These are phyloP conservation scores for Taphrorychus bicolor DNA, from an alignment of 2,888 invertebrate genomes.

Conservation along the genomic window DNA sequence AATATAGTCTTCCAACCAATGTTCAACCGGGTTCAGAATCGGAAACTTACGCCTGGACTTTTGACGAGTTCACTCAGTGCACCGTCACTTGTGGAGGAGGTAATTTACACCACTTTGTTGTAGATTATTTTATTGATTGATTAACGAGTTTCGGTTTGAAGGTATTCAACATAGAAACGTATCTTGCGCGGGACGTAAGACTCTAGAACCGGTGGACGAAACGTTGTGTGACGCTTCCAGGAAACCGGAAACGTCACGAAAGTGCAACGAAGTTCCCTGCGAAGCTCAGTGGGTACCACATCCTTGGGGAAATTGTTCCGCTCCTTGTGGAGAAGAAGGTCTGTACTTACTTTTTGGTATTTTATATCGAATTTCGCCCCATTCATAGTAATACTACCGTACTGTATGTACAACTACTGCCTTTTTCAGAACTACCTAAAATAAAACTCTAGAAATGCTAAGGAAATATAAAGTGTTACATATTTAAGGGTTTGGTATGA, in stretches of 20 bases:
- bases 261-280: conserved; percentile 80
- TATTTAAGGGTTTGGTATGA: too few relatives aligned
- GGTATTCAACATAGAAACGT: conserved; percentile 80
- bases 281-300: conserved; percentile 80
- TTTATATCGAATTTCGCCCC: too few relatives aligned
- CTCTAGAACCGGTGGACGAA: conserved; percentile 74
- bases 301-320: conserved; percentile 83
- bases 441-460: too few relatives aligned
- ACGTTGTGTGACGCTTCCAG: conserved; percentile 79
- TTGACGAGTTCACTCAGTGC: conserved; percentile 80
- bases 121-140: not conserved
- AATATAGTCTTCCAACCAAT: conserved; percentile 86
- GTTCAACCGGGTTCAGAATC: conserved; percentile 69
- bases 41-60: conserved; percentile 85
- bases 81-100: conserved; percentile 92
- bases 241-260: conserved; percentile 74
- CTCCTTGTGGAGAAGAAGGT: conserved; percentile 73
- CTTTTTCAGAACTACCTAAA: too few relatives aligned
- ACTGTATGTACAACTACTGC: too few relatives aligned
- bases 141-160: too few relatives aligned
- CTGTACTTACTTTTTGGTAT: not conserved
- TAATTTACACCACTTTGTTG: conserved; percentile 49
- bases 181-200: conserved; percentile 78
- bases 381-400: too few relatives aligned
- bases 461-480: too few relatives aligned